Evolutionary conservation across 2,113 vertebrate genomes (phyloP), one percentile per base, ranked within the genome.

Genomic region (Rhinolophus ferrumequinum): DNA sequence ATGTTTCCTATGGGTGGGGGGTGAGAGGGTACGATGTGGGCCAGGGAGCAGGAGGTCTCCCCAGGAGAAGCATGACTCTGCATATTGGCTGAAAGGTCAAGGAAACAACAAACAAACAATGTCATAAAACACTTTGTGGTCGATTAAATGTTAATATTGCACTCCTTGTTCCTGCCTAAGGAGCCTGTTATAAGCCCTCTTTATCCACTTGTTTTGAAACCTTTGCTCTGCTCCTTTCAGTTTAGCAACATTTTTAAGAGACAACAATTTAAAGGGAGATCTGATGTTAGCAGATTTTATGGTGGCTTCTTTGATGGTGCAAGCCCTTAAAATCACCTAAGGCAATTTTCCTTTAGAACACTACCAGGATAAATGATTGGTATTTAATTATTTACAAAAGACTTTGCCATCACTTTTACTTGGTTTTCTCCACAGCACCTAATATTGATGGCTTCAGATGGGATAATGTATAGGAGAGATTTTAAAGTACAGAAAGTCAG

Each of bases 341-440:
- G 58, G 75, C 75, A 54, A 9, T 73, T 96, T 90, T 88, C 75
- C 70, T 73, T 86, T 56, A 44, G 84, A 41, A 76, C 16, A 18
- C 41, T 12, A 58, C 44, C 33, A 56, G 38, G 41, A 64, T 58
- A 52, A 54, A 95, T 56, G 33, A 11, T 50, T 38, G 35, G n/a
- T 64, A 50, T 94, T 97, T 81, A 97, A 86, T 95, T 90, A 93
- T 93, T 94, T 95, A 94, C 73, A 62, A 52, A 52, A 16, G 15
- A 30, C 54, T 93, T 87, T 73, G n/a, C 83, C 47, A 15, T 70
- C 7, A 0, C 41, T 58, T 93, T 72, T 82, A 35, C 69, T 93
- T 88, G 60, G 76, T 92, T 93, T 89, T 66, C 79, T 93, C 69
- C 54, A 24, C 18, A 77, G 72, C 21, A 16, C 56, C 94, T 88